Conservation (phyloP, 2,888 invertebrate genomes). For the Hermaeophaga mercurialis region DNA sequence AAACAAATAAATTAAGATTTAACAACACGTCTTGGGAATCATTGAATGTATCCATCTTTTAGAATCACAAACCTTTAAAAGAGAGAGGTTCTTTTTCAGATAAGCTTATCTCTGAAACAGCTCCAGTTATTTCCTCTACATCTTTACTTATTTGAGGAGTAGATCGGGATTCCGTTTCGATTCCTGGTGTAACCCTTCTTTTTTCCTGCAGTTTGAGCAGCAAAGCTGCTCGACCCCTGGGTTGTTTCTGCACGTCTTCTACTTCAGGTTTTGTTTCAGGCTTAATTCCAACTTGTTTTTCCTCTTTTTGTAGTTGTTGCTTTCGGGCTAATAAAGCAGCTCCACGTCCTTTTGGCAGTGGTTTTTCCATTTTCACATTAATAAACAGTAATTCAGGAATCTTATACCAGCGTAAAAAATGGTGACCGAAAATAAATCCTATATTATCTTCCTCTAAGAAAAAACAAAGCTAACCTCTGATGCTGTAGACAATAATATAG, state of each 20-base stretch:
- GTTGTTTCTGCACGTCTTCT: conserved; percentile 45
- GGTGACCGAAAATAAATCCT: too few relatives aligned
- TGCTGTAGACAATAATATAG: too few relatives aligned
- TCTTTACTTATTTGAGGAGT: conserved; percentile 1
- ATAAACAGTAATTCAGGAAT: too few relatives aligned
- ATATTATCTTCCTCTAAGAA: too few relatives aligned
- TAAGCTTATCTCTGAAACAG: conserved; percentile 27
- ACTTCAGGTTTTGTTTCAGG: conserved; percentile 21
- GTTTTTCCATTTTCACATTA: conserved; percentile 30
- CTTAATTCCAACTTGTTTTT: conserved; percentile 35
- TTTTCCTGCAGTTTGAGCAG: conserved; percentile 44
- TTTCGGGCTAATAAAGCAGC: conserved; percentile 41
- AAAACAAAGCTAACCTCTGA: too few relatives aligned
- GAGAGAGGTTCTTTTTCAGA: conserved; percentile 33
- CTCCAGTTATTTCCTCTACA: conserved; percentile 27
- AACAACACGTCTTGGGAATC: background rate
- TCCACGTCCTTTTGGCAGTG: conserved; percentile 43
- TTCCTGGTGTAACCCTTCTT: conserved; percentile 39
- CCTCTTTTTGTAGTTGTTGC: conserved; percentile 36
- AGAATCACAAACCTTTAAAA: conserved; percentile 41
- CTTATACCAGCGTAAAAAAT: too few relatives aligned
- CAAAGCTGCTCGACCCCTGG: conserved; percentile 52
- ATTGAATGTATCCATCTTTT: too few relatives aligned
- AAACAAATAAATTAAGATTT: too few relatives aligned
- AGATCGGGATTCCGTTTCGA: background rate